Base-by-base conservation (phyloP, 2,888 invertebrate genomes). In the Synanthedon myopaeformis region DNA sequence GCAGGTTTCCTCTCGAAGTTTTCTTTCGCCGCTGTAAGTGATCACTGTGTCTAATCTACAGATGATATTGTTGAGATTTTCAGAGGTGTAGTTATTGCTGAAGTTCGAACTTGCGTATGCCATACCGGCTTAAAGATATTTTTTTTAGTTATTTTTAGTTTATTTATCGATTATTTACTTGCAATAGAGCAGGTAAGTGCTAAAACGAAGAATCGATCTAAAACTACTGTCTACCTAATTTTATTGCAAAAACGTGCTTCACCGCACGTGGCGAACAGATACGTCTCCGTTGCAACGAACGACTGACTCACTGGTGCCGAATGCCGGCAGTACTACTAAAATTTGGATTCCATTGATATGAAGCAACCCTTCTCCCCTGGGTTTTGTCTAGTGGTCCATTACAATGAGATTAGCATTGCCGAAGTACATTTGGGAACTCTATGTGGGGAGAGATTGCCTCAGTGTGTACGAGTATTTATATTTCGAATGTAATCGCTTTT, bases 321-420 rank as follows among this genome's bases (percentile, higher is more conserved):
- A 57, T 55, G 61, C 60, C 53, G 56, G 69, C 71, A 66, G 58
- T 62, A 73, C 74, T 72, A 70, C 67, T 52, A 66, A 61, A 65
- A 80, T 80, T 79, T 78, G 69, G 74, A 76, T 78, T 71, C 70
- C 62, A 65, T 62, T 72, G 68, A 76, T 75, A 75, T 69, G 63
- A 61, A 55, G 61, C 28, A 66, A 64, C 65, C 67, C 66, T 64
- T 61, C 59, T 62, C 60, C 63, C 58, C 61, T 66, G 70, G 45
- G 41, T 66, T 64, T 59, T 61, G 67, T 61, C 63, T 64, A 67
- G 66, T 65, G 66, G 67, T 58, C 70, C 69, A 70, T 70, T 68
- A 70, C 66, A 70, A 71, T 65, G 62, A 67, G 70, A 76, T 78
- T 73, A 73, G 66, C 70, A 67, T 71, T 69, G 67, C 64, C 61